Conservation (phyloP, 2,888 invertebrate species). For the Drosophila macrothrix region DNA sequence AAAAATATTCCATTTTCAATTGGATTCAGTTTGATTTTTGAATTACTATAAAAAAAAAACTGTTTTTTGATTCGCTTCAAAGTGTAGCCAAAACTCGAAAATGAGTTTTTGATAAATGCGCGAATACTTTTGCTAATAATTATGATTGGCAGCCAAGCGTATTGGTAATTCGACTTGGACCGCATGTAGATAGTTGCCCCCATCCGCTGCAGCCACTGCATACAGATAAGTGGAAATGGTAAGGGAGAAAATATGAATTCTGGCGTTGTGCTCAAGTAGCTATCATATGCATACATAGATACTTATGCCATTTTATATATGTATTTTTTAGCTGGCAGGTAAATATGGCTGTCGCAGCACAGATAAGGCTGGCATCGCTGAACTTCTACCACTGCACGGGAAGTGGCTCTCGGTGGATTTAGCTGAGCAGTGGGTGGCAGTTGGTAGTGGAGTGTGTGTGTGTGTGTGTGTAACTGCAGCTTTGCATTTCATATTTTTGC, state of each 20-base stretch:
- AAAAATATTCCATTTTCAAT: background rate
- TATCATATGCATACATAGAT: conserved; percentile 30
- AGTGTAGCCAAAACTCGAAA: background rate
- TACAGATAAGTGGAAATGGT: background rate
- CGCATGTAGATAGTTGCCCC: background rate
- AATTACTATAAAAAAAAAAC: background rate
- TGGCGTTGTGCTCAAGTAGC: conserved; percentile 48
- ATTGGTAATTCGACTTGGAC: background rate
- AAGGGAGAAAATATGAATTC: conserved; percentile 6
- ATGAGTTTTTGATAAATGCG: background rate
- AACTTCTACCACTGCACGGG: conserved; percentile 51
- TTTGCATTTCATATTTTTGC: conserved; percentile 78
- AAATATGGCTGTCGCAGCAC: conserved; percentile 76
- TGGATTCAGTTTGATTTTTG: background rate
- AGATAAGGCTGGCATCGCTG: conserved; percentile 69
- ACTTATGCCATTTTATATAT: conserved; percentile 3
- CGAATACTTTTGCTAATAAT: background rate
- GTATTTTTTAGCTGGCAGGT: conserved; percentile 67
- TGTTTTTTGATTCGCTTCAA: background rate
- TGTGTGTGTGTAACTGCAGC: conserved; percentile 51
- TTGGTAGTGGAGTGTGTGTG: too few species aligned
- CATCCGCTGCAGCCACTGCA: conserved; percentile 6
- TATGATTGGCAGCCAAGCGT: background rate
- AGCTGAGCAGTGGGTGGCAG: background rate
- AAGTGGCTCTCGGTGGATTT: conserved; percentile 22